Percentiles rank a stretch among this genome's conserved stretches.
Evolutionary conservation across 2,888 invertebrate species (phyloP).

Genomic region (Drosophila pegasa): DNA sequence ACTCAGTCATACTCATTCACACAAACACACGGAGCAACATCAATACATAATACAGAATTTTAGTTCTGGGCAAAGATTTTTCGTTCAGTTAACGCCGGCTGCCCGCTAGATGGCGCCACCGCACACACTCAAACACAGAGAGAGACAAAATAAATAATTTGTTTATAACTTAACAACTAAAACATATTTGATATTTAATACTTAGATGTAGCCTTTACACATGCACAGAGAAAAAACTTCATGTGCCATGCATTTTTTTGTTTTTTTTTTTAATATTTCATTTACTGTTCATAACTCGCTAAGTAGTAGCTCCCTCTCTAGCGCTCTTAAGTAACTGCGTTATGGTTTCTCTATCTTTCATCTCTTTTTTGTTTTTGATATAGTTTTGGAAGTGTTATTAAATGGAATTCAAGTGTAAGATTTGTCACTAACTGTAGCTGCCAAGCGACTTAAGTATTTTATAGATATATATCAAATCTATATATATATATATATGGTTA

Average conservation of each 20-base stretch:
- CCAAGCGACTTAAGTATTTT: constrained; percentile 53
- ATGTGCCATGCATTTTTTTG: constrained; percentile 25
- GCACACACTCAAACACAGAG: neutral
- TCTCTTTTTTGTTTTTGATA: neutral
- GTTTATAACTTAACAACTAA: constrained; percentile 67
- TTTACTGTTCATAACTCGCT: constrained; percentile 17
- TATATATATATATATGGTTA: constrained; percentile 12
- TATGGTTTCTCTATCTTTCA: constrained; percentile 16
- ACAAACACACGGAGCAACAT: constrained; percentile 6
- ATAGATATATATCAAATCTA: constrained; percentile 12
- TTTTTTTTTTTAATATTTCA: neutral
- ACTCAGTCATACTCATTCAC: constrained; percentile 5
- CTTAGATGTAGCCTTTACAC: constrained; percentile 73
- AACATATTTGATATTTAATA: constrained; percentile 77
- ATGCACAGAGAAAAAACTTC: constrained; percentile 14
- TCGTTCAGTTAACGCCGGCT: constrained; percentile 9
- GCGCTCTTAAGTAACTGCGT: constrained; percentile 43
- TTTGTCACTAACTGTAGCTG: constrained; percentile 55
- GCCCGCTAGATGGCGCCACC: constrained; percentile 27
- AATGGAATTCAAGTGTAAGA: constrained; percentile 68
- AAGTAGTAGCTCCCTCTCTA: neutral
- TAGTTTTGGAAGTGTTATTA: constrained; percentile 28
- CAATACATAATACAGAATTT: constrained; percentile 35
- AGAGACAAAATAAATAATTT: constrained; percentile 68
- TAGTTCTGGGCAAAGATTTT: constrained; percentile 13